Evolutionary conservation across 2,888 invertebrate species (phyloP).

Genomic region (Spodoptera littoralis): DNA sequence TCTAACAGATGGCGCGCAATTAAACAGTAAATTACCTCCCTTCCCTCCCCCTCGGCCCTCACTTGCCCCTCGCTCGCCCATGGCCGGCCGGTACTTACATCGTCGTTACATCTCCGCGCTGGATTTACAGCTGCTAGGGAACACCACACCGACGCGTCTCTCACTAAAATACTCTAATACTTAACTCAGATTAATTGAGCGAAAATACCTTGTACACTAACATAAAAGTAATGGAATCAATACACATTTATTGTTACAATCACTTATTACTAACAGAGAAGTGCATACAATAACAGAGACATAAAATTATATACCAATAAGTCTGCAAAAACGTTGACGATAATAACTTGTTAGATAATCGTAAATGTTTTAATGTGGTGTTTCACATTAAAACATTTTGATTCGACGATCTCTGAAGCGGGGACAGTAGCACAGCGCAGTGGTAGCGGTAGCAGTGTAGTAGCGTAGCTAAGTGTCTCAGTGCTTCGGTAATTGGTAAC

Average conservation of each 20-base stretch:
- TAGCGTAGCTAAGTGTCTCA: no score
- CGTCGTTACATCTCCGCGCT: constrained; percentile 74
- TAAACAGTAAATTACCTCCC: constrained; percentile 72
- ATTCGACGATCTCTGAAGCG: no score
- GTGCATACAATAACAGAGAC: no score
- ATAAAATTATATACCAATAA: no score
- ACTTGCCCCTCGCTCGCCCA: not conserved
- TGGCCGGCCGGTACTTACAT: constrained; percentile 67
- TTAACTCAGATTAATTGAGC: not conserved
- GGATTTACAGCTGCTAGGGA: constrained; percentile 63
- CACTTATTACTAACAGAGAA: no score
- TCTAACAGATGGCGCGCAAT: constrained; percentile 79
- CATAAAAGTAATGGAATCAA: no score
- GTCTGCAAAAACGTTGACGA: no score
- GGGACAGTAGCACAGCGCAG: not conserved
- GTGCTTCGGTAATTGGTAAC: constrained; percentile 62
- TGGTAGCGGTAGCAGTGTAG: no score
- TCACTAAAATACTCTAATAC: not conserved
- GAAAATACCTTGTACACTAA: not conserved
- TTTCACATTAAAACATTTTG: no score
- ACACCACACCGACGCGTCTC: constrained; percentile 4
- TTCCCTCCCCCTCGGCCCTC: constrained; percentile 20
- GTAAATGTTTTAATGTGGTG: no score
- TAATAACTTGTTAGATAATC: no score
- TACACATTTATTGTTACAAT: no score